phyloP scores from a whole-genome alignment of 2,113 vertebrate species.

The Nestor notabilis region DNA sequence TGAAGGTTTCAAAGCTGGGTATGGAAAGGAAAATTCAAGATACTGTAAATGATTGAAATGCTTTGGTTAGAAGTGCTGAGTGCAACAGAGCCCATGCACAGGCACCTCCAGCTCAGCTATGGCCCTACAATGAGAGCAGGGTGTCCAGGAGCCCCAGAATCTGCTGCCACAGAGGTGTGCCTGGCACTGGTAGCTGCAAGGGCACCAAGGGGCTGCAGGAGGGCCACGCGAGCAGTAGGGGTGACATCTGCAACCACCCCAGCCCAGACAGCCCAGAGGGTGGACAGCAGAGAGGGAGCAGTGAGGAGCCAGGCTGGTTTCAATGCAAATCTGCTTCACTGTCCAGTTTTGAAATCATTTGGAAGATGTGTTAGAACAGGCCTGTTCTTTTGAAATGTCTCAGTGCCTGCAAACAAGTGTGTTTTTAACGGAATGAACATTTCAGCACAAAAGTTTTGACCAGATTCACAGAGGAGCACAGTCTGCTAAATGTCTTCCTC shows the following conservation, averaged over 20 bases:
- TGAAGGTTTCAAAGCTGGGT: not conserved
- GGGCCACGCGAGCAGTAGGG: not conserved
- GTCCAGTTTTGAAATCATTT: conserved; percentile 1
- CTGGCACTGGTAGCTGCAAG: not conserved
- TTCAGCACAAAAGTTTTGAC: conserved; percentile 38
- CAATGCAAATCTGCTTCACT: not conserved
- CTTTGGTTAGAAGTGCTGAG: not conserved
- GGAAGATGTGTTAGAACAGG: not conserved
- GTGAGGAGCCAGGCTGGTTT: not conserved
- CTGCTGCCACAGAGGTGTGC: not conserved
- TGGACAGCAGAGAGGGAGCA: not conserved
- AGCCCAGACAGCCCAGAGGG: not conserved
- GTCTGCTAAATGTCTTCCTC: not conserved
- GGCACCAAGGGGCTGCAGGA: not conserved
- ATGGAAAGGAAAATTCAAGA: not conserved
- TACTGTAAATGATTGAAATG: not conserved
- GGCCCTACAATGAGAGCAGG: not conserved
- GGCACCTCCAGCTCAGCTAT: not conserved
- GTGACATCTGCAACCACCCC: not conserved
- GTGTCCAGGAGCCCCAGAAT: not conserved
- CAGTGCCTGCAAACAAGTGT: conserved; percentile 2
- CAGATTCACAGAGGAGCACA: conserved; percentile 15
- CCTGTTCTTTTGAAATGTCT: conserved; percentile 10
- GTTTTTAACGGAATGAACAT: not conserved
- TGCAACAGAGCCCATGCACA: not conserved